Evolutionary conservation across 2,888 invertebrate species (phyloP), one percentile per base, ranked within the genome.

Genomic region (Caenorhabditis doughertyi): DNA sequence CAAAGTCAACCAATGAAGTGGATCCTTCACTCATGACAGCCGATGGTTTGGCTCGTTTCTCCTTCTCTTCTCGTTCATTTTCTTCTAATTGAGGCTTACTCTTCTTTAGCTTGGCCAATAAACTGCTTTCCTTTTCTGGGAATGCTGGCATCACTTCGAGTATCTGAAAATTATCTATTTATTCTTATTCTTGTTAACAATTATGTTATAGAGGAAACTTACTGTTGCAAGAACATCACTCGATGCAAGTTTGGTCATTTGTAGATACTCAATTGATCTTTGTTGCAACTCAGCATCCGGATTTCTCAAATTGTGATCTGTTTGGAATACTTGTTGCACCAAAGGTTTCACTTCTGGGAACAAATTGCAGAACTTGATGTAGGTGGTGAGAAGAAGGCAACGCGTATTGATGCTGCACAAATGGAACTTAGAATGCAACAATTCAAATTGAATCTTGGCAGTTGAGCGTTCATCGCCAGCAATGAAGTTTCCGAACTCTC

Each of bases 61-160:
- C 89, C 84, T 90, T 88, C 64, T 88, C 91, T 44, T 87, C 88
- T 11, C 85, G 77, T 32, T 92, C 92, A 47, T 87, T 67, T 92
- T 97, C 97, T 70, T 96, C 96, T 85, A 97, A 95, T 83, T 97
- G 94, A 0, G 98, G 98, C 92, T 98, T 97, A 93, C 98, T 98
- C 94, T 98, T 98, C 93, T 99, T 98, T 90, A 99, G 93, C 86
- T 98, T 98, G 68, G 97, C 97, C 88, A 99, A 93, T 90, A 99
- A 97, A 16, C 97, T 97, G 82, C 97, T 98, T 80, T 91, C 91
- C 79, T 98, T 94, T 93, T 99, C 99, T 4, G 99, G 97, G 93
- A 98, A 99, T 67, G 98, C 98, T 84, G 99, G 99, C 99, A 99
- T 99, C 94, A 99, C 99, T 94, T 99, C 99, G 88, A 99, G 93